These are phyloP conservation scores for Plebejus anna DNA, from an alignment of 2,888 invertebrate species.

Conservation along the genomic window DNA sequence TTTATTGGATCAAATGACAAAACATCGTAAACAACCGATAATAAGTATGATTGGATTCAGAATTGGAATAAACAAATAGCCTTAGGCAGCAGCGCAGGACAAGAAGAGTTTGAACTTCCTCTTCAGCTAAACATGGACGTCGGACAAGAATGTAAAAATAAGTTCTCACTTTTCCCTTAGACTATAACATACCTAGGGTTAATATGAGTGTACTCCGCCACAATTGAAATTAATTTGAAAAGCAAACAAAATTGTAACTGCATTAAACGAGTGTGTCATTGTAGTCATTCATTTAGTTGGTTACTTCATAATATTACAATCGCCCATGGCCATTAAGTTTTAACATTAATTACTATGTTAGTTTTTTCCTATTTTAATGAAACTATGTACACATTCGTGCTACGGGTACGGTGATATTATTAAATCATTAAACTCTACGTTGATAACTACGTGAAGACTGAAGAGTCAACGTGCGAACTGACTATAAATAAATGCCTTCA, in stretches of 20 bases:
- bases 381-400: background rate
- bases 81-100: background rate
- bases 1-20: slow-evolving; percentile 71
- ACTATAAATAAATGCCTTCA: background rate
- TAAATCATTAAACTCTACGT: background rate
- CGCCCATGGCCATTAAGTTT: background rate
- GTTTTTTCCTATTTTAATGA: background rate
- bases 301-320: background rate
- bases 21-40: slow-evolving; percentile 52
- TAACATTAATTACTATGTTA: too few relatives aligned
- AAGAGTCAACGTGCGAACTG: background rate
- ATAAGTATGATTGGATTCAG: slow-evolving; percentile 35
- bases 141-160: background rate
- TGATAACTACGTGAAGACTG: background rate
- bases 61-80: background rate
- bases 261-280: background rate
- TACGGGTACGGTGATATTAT: too few relatives aligned
- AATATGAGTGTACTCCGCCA: too few relatives aligned
- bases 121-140: too few relatives aligned
- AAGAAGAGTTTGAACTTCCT: background rate
- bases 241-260: background rate
- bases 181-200: too few relatives aligned
- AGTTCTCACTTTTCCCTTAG: background rate
- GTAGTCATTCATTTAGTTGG: background rate
- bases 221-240: background rate